Percentiles rank a stretch among this genome's conserved stretches.
Evolutionary conservation across 2,797 vertebrate genomes (phyloP).

Genomic region (Halcyon smyrnensis): DNA sequence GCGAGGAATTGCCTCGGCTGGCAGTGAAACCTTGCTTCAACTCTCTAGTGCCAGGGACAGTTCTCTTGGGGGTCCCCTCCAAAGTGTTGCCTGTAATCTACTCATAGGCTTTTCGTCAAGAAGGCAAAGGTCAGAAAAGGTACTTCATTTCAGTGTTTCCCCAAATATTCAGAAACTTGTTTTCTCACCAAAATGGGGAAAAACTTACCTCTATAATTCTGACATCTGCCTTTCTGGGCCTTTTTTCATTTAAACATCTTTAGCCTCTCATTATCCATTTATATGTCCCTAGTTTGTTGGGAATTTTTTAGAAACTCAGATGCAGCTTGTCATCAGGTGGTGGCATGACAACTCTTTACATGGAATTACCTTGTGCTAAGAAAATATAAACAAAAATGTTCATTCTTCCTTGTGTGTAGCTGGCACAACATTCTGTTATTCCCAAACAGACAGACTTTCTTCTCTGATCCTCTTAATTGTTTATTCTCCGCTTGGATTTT

Average conservation of each 20-base stretch:
- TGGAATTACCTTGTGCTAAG: background rate
- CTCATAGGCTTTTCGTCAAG: fast-evolving
- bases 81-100: background rate
- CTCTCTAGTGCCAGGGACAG: background rate
- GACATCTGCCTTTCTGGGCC: fast-evolving
- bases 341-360: background rate
- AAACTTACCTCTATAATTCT: background rate
- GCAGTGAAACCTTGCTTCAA: fast-evolving
- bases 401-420: background rate
- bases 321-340: background rate
- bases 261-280: background rate
- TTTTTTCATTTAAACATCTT: background rate
- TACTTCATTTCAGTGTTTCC: background rate
- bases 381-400: background rate
- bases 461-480: background rate
- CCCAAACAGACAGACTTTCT: background rate
- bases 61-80: background rate
- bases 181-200: background rate
- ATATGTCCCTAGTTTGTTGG: background rate
- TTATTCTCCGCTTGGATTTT: background rate
- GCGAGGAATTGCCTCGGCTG: background rate
- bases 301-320: background rate
- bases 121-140: background rate
- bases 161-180: background rate
- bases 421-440: background rate